A percentile compares a stretch with the other conserved stretches of the same genome.
phyloP scores from a whole-genome alignment of 2,113 vertebrate genomes.

The Neogale vison region DNA sequence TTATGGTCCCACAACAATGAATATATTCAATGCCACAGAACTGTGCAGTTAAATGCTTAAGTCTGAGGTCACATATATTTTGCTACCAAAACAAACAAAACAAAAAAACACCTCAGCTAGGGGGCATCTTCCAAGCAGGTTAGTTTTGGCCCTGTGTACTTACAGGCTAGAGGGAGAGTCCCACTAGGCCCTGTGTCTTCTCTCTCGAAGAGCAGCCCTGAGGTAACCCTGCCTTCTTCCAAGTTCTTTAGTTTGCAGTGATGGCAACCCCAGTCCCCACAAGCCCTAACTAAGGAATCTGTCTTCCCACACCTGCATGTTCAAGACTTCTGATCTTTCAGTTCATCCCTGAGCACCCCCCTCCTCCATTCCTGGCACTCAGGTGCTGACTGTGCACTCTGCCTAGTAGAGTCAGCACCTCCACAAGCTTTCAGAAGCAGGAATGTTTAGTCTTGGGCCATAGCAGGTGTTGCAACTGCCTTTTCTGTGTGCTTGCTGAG shows the following conservation, averaged over 20 bases:
- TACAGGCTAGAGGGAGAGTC: not conserved
- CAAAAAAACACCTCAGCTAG: not conserved
- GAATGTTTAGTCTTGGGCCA: not conserved
- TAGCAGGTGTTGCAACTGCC: not conserved
- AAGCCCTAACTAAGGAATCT: fast-evolving
- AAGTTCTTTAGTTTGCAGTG: fast-evolving
- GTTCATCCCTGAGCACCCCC: not conserved
- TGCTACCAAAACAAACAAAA: not conserved
- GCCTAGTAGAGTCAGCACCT: not conserved
- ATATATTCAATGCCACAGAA: not conserved
- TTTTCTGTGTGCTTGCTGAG: not conserved
- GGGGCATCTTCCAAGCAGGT: not conserved
- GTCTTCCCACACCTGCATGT: not conserved
- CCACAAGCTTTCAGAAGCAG: not conserved
- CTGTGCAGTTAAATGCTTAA: not conserved
- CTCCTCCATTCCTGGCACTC: not conserved
- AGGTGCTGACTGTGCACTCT: not conserved
- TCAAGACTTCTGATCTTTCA: not conserved
- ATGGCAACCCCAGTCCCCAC: not conserved
- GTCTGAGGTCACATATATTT: not conserved
- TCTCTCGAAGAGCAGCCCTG: not conserved
- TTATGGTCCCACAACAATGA: not conserved
- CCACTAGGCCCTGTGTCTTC: not conserved
- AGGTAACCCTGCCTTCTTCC: not conserved
- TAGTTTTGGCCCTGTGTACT: not conserved